These are phyloP conservation scores for Pachyrhynchus sulphureomaculatus DNA, from an alignment of 1,140 invertebrate species.

Conservation along the genomic window DNA sequence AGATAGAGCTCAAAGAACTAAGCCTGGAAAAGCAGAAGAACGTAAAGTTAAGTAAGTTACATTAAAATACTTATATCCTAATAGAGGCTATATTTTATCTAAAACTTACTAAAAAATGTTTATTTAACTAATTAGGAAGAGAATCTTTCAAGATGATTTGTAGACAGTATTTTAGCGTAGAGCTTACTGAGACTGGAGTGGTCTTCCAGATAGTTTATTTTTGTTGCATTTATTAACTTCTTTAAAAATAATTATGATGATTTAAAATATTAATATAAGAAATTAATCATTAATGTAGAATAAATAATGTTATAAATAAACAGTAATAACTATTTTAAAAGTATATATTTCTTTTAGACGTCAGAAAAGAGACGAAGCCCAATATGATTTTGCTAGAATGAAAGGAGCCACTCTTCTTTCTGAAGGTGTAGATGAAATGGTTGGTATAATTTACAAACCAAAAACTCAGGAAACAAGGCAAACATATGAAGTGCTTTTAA, in stretches of 20 bases:
- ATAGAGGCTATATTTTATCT: neutral
- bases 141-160: too few relatives aligned
- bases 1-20: conserved; percentile 85
- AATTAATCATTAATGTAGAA: too few relatives aligned
- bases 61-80: neutral
- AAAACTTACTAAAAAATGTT: too few relatives aligned
- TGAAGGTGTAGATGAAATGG: conserved; percentile 88
- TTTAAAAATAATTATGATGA: too few relatives aligned
- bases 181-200: too few relatives aligned
- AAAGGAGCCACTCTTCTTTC: conserved; percentile 85
- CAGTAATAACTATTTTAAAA: too few relatives aligned
- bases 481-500: conserved; percentile 94
- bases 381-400: conserved; percentile 88
- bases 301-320: too few relatives aligned
- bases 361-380: conserved; percentile 86
- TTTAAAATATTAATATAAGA: too few relatives aligned
- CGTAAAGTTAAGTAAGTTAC: conserved; percentile 82
- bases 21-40: conserved; percentile 86
- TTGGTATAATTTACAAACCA: conserved; percentile 92
- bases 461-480: conserved; percentile 97
- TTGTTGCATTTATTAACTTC: too few relatives aligned
- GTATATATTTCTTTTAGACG: conserved; percentile 56
- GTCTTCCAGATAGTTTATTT: too few relatives aligned
- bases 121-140: too few relatives aligned
- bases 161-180: too few relatives aligned